These are phyloP conservation scores for Chouioia cunea DNA, from an alignment of 2,888 invertebrate genomes.

Conservation along the genomic window DNA sequence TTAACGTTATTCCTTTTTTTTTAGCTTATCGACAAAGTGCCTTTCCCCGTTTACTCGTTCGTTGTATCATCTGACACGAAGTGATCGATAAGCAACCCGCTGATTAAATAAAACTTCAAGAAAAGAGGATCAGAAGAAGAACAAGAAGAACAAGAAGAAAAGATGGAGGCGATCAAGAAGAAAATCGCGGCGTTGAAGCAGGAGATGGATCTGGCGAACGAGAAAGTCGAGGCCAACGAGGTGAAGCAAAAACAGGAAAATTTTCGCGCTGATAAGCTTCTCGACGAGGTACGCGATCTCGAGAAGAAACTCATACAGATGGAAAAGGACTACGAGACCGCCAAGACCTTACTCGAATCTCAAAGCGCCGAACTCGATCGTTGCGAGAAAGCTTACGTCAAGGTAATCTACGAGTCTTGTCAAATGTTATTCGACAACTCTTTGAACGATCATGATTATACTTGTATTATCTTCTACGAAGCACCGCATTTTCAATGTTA, in stretches of 20 bases:
- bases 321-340: slow-evolving; percentile 89
- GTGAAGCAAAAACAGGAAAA: slow-evolving; percentile 73
- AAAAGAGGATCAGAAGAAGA: not conserved
- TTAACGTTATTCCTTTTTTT: too few species aligned
- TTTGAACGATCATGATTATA: too few species aligned
- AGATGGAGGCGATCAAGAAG: slow-evolving; percentile 82
- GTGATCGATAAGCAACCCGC: slow-evolving; percentile 1
- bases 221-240: slow-evolving; percentile 76
- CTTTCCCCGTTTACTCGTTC: too few species aligned
- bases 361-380: slow-evolving; percentile 94
- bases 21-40: too few species aligned
- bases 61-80: not conserved
- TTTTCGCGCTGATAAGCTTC: slow-evolving; percentile 71
- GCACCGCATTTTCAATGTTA: too few species aligned
- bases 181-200: slow-evolving; percentile 81
- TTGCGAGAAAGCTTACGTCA: slow-evolving; percentile 89
- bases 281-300: slow-evolving; percentile 94
- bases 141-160: slow-evolving; percentile 33
- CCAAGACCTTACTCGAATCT: slow-evolving; percentile 90
- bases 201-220: slow-evolving; percentile 79
- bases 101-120: not conserved
- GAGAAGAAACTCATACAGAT: slow-evolving; percentile 95
- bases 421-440: too few species aligned
- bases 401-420: too few species aligned
- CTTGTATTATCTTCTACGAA: too few species aligned